These are phyloP conservation scores for Prunella fulvescens DNA, from an alignment of 2,113 vertebrate genomes.

Conservation along the genomic window DNA sequence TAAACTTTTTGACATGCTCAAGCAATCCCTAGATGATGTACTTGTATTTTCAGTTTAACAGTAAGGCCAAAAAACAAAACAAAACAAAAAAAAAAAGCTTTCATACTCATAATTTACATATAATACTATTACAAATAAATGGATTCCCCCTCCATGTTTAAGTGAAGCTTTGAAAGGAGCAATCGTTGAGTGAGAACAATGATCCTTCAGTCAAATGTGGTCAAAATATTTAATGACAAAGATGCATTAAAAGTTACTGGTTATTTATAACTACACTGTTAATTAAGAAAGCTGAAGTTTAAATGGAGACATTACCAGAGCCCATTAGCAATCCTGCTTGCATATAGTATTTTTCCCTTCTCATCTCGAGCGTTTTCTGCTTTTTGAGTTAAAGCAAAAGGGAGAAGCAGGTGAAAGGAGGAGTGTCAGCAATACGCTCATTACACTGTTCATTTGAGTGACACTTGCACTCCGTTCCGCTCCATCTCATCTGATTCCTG, in stretches of 20 bases:
- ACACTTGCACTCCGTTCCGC: constrained; percentile 76
- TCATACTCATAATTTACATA: constrained; percentile 68
- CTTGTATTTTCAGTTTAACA: constrained; percentile 69
- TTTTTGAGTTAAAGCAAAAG: constrained; percentile 66
- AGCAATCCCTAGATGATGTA: constrained; percentile 69
- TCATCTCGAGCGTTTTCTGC: constrained; percentile 46
- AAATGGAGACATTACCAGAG: constrained; percentile 75
- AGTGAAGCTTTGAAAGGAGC: constrained; percentile 70
- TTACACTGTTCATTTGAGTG: constrained; percentile 78
- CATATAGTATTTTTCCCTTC: constrained; percentile 59
- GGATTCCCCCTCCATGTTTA: constrained; percentile 70
- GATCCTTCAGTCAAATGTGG: constrained; percentile 68
- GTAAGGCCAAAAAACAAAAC: constrained; percentile 68
- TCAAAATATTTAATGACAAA: constrained; percentile 75
- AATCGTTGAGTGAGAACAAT: constrained; percentile 68
- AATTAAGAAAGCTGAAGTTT: constrained; percentile 76
- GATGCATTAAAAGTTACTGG: constrained; percentile 69
- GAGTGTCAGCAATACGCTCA: constrained; percentile 76
- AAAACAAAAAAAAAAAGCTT: constrained; percentile 42
- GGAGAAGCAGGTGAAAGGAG: constrained; percentile 74
- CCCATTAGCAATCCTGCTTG: constrained; percentile 70
- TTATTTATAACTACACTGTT: constrained; percentile 71
- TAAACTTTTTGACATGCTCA: constrained; percentile 75
- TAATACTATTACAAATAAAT: constrained; percentile 66
- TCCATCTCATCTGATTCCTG: constrained; percentile 73